phyloP scores from a whole-genome alignment of 2,888 invertebrate species.

The Tetramorium bicarinatum region DNA sequence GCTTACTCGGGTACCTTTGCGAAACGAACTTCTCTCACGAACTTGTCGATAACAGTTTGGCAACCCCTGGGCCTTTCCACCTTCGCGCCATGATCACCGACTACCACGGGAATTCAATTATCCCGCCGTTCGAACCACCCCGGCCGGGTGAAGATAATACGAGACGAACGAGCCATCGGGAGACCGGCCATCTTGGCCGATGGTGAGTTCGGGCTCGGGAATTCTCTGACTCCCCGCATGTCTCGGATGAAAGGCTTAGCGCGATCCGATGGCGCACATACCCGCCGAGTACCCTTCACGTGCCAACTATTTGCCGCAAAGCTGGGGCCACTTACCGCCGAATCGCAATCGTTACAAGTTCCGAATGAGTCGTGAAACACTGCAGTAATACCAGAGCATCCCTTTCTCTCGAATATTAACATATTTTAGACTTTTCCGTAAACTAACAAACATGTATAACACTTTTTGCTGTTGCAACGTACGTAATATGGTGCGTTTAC shows the following conservation, averaged over 20 bases:
- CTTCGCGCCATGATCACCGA: slow-evolving; percentile 66
- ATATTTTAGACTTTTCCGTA: neutral
- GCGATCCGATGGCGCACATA: slow-evolving; percentile 33
- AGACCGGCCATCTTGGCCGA: slow-evolving; percentile 69
- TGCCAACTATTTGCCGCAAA: slow-evolving; percentile 25
- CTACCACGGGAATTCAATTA: slow-evolving; percentile 81
- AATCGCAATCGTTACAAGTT: neutral
- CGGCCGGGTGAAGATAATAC: slow-evolving; percentile 73
- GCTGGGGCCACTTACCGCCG: slow-evolving; percentile 3
- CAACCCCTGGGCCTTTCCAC: slow-evolving; percentile 70
- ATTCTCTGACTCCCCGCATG: slow-evolving; percentile 34
- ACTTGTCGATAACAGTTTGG: slow-evolving; percentile 76
- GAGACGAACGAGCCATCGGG: slow-evolving; percentile 70
- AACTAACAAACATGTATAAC: neutral
- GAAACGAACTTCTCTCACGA: slow-evolving; percentile 62
- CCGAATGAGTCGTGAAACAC: neutral
- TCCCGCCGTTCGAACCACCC: slow-evolving; percentile 66
- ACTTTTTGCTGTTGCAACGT: neutral
- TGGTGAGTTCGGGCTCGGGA: slow-evolving; percentile 56
- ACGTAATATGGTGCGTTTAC: neutral
- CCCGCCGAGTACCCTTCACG: slow-evolving; percentile 20
- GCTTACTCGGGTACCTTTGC: slow-evolving; percentile 19
- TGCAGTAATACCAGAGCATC: too few relatives aligned
- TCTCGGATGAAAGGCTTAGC: slow-evolving; percentile 16
- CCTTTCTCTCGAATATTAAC: neutral